Evolutionary conservation across 2,797 vertebrate species (phyloP).

Genomic region (Malacoctenus gilli): DNA sequence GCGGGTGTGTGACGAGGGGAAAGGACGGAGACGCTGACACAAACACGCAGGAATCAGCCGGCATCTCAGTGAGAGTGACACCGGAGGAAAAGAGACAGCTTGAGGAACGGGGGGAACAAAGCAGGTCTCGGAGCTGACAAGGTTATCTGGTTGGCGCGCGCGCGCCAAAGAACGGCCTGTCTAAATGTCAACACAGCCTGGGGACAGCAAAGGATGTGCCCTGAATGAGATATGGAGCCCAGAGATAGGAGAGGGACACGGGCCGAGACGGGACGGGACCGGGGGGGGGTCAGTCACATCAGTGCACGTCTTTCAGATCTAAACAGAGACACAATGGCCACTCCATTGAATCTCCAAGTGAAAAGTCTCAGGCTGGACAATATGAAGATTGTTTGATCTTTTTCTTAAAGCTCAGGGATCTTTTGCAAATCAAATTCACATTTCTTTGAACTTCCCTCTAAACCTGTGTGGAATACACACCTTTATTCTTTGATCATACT

Average conservation of each 20-base stretch:
- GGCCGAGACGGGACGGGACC: slow-evolving; percentile 21
- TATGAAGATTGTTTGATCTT: not conserved
- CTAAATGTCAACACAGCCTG: slow-evolving; percentile 60
- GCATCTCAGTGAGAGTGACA: slow-evolving; percentile 5
- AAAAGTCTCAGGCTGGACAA: not conserved
- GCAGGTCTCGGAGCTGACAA: slow-evolving; percentile 44
- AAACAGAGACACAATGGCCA: too few relatives aligned
- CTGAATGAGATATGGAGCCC: slow-evolving; percentile 50
- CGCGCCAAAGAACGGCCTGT: slow-evolving; percentile 44
- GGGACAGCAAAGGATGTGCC: slow-evolving; percentile 37
- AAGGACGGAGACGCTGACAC: slow-evolving; percentile 13
- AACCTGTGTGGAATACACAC: too few relatives aligned
- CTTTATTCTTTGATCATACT: too few relatives aligned
- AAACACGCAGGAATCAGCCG: slow-evolving; percentile 23
- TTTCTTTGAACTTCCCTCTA: too few relatives aligned
- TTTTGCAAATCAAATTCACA: too few relatives aligned
- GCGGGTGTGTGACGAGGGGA: slow-evolving; percentile 8
- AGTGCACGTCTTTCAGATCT: not conserved
- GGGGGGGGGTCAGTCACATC: slow-evolving; percentile 24
- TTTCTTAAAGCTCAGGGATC: too few relatives aligned
- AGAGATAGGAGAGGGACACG: slow-evolving; percentile 44
- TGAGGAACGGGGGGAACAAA: slow-evolving; percentile 3
- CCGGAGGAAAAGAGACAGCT: slow-evolving; percentile 7
- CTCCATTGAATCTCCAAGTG: slow-evolving; percentile 1
- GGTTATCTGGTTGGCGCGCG: slow-evolving; percentile 49